Percentiles rank a stretch among this genome's conserved stretches.
Evolutionary conservation across 1,140 invertebrate species (phyloP).

Genomic region (Orchesella cincta): DNA sequence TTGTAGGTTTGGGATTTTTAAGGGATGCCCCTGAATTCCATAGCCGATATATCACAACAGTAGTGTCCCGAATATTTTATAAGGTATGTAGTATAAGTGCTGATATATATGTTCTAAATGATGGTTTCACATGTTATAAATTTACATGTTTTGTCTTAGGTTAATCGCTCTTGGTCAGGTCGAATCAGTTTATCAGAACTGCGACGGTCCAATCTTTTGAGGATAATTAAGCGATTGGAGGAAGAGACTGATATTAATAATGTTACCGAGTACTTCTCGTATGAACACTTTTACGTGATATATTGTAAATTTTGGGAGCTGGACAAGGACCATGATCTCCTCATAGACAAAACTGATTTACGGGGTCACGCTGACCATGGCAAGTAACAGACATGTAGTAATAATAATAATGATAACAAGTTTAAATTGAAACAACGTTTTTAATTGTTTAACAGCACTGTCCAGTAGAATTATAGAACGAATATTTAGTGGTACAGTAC

Average conservation of each 20-base stretch:
- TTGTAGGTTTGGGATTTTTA: conserved; percentile 74
- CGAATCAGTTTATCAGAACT: conserved; percentile 86
- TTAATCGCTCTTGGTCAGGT: conserved; percentile 97
- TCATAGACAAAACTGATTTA: conserved; percentile 92
- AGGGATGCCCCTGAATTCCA: conserved; percentile 98
- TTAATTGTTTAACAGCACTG: no score
- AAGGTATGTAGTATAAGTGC: no score
- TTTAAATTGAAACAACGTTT: no score
- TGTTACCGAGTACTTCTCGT: conserved; percentile 51
- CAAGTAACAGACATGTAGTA: conserved; percentile 55
- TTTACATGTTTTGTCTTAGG: conserved; percentile 54
- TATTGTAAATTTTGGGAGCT: conserved; percentile 99
- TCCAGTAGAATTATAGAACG: conserved; percentile 94
- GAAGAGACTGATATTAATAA: conserved; percentile 53
- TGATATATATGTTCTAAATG: no score
- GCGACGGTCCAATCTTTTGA: conserved; percentile 83
- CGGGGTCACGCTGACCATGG: conserved; percentile 94
- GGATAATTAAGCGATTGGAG: conserved; percentile 73
- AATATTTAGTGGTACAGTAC: conserved; percentile 96
- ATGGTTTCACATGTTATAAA: neutral
- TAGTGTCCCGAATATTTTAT: conserved; percentile 97
- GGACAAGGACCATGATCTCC: conserved; percentile 96
- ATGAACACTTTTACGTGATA: conserved; percentile 95
- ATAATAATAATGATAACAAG: no score
- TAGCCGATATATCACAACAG: conserved; percentile 65